Base-by-base conservation (phyloP, 2,797 vertebrate genomes). In the Sardinella longiceps region DNA sequence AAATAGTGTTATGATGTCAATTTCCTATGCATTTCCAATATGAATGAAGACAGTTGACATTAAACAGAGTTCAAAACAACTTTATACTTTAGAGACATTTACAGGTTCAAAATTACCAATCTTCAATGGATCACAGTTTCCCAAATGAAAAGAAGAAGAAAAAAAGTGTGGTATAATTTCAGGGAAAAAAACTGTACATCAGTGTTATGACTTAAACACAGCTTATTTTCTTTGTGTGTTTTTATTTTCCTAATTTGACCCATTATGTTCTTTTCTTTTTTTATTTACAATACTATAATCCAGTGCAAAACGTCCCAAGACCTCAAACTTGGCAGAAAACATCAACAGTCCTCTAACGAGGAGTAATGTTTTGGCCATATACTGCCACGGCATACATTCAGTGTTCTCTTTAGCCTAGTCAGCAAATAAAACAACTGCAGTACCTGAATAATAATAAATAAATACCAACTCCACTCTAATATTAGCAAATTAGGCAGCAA, bases 71-170 rank as follows among this genome's bases (percentile, higher is more conserved):
- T 77, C 70, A 77, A 77, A 39, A 43, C 37, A 77, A 77, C 70
- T 77, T 77, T 77, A 43, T 77, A 37, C 37, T 43, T 77, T 9
- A 43, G 39, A 77, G 70, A 77, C 70, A 43, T 77, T 77, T 23
- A 77, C 37, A 39, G 37, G 43, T 77, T 20, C 33, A 77, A 58
- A 77, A 77, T 6, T 2, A 77, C 37, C 33, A 70, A 70, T 70
- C 66, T 74, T 33, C 18, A 77, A 43, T 6, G 18, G 20, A 23
- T 77, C 20, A 77, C 33, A 39, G 23, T 43, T 7, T 7, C 15
- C 30, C 3, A 70, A 18, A n/a, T n/a, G n/a, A 18, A n/a, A 9
- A 2, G 2, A 43, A 43, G 1, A 77, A 77, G 10, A 23, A 37
- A 7, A 53, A 5, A 20, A 5, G 51, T 53, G 15, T 20, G 51